phyloP scores from a whole-genome alignment of 2,888 invertebrate species.

The Anticlea derivata region DNA sequence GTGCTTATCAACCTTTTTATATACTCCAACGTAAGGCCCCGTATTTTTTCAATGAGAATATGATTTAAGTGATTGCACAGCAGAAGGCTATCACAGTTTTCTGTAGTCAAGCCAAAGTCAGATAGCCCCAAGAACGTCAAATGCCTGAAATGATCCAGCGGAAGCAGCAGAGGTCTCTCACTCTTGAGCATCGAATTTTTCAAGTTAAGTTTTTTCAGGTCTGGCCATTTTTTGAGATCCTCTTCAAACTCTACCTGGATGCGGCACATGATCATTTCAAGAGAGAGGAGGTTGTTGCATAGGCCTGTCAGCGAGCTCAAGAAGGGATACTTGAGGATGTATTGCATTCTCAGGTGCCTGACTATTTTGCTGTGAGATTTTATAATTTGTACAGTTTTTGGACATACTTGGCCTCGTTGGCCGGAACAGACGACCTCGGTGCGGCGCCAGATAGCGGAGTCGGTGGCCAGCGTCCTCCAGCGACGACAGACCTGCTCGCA shows the following conservation, averaged over 20 bases:
- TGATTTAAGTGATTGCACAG: slow-evolving; percentile 61
- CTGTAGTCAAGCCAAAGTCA: slow-evolving; percentile 67
- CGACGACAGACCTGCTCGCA: slow-evolving; percentile 66
- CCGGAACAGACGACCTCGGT: slow-evolving; percentile 65
- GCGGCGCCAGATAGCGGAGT: slow-evolving; percentile 61
- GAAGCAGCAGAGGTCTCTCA: slow-evolving; percentile 52
- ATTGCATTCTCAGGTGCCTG: slow-evolving; percentile 64
- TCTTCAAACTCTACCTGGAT: slow-evolving; percentile 62
- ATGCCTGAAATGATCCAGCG: slow-evolving; percentile 61
- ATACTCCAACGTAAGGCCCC: slow-evolving; percentile 57
- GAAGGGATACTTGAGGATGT: slow-evolving; percentile 62
- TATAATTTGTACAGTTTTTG: slow-evolving; percentile 59
- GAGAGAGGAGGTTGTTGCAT: slow-evolving; percentile 61
- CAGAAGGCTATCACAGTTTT: slow-evolving; percentile 63
- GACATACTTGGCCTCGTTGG: slow-evolving; percentile 62
- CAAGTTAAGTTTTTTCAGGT: slow-evolving; percentile 64
- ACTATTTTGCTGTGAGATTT: slow-evolving; percentile 59
- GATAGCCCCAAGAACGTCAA: slow-evolving; percentile 63
- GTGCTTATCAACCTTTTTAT: slow-evolving; percentile 59
- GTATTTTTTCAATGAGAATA: slow-evolving; percentile 73
- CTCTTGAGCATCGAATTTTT: slow-evolving; percentile 65
- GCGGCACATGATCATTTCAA: slow-evolving; percentile 75
- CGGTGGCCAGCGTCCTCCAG: slow-evolving; percentile 64
- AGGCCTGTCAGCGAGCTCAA: slow-evolving; percentile 59
- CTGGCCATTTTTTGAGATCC: slow-evolving; percentile 60